Conservation (phyloP, 2,888 invertebrate genomes). For the Morinoia aosen region DNA sequence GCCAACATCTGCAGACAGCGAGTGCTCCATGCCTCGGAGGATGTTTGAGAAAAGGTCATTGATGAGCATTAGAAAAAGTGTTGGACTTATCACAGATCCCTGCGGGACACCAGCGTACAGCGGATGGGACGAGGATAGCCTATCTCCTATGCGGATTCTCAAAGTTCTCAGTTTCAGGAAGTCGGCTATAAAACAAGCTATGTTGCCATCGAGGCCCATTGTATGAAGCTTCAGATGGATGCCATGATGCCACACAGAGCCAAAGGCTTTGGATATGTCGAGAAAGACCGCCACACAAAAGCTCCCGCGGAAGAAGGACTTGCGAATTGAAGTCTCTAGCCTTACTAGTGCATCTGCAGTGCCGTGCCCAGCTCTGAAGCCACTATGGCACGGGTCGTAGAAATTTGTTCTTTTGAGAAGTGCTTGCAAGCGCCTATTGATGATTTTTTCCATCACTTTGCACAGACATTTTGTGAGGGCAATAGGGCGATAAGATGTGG, state of each 20-base stretch:
- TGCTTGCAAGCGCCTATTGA: not conserved
- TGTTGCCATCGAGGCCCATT: not conserved
- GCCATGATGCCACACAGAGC: conserved; percentile 32
- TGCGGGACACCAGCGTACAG: conserved; percentile 24
- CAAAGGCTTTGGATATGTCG: not conserved
- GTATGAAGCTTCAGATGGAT: not conserved
- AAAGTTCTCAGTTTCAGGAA: not conserved
- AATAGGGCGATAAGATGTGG: conserved; percentile 10
- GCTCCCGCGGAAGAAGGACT: not conserved
- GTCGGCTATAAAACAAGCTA: not conserved
- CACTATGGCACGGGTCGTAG: not conserved
- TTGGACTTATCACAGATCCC: conserved; percentile 14
- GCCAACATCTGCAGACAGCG: conserved; percentile 6
- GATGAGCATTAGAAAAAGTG: conserved; percentile 4
- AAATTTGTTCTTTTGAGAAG: not conserved
- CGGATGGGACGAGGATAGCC: not conserved
- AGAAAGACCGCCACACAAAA: conserved; percentile 27
- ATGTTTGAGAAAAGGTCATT: not conserved
- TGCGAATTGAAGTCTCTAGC: not conserved
- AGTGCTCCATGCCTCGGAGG: not conserved
- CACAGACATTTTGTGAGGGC: conserved; percentile 19
- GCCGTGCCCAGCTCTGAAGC: conserved; percentile 6
- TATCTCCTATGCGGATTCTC: not conserved
- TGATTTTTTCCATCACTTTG: conserved; percentile 8
- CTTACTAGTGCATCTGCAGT: not conserved